Conservation (phyloP, 2,113 vertebrate genomes). For the Plotosus lineatus region DNA sequence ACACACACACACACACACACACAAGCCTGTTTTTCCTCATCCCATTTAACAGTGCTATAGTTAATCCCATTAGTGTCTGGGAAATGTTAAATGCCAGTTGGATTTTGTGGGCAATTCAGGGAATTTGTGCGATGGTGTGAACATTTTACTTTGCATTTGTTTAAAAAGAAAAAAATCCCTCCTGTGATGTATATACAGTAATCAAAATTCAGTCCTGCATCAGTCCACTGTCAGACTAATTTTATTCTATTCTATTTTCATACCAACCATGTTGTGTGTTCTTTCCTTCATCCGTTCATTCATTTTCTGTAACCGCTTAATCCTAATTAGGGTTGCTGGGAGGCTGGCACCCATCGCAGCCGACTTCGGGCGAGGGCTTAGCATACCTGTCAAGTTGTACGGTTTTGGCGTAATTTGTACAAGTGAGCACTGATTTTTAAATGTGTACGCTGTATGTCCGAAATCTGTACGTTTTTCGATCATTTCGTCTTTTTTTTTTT, state of each 20-base stretch:
- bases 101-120: conserved; percentile 2
- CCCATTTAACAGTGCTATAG: neutral
- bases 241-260: conserved; percentile 19
- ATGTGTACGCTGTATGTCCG: too few species aligned
- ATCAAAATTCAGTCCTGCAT: conserved; percentile 4
- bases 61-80: conserved; percentile 26
- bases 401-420: too few species aligned
- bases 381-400: too few species aligned
- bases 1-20: conserved; percentile 10
- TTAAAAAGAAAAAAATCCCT: neutral
- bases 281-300: too few species aligned
- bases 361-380: too few species aligned
- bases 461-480: too few species aligned
- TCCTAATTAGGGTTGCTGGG: too few species aligned
- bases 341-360: too few species aligned
- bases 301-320: too few species aligned
- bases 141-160: conserved; percentile 7
- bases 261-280: conserved; percentile 6
- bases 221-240: conserved; percentile 1
- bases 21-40: conserved; percentile 31
- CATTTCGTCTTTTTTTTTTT: too few species aligned
- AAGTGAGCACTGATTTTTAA: too few species aligned
- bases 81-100: neutral
- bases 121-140: neutral
- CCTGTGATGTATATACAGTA: conserved; percentile 2